Percentiles rank a stretch among this genome's conserved stretches.
These are phyloP conservation scores for Sapajus apella DNA, from an alignment of 2,113 vertebrate genomes.

Conservation along the genomic window DNA sequence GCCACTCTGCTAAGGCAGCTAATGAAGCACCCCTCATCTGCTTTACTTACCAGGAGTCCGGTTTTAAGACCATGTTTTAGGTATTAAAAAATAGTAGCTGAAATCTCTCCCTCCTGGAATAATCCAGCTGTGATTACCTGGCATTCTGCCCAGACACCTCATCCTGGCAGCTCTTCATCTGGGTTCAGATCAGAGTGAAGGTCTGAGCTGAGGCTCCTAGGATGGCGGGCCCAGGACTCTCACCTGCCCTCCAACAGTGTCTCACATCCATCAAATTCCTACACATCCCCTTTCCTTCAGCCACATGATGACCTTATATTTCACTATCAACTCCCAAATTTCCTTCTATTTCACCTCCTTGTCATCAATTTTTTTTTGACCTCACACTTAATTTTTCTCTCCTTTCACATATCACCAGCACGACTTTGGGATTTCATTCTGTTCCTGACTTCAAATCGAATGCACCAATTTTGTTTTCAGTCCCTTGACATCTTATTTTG, in stretches of 20 bases:
- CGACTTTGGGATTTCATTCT: not conserved
- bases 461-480: too few relatives aligned
- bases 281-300: not conserved
- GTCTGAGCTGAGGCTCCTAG: not conserved
- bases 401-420: not conserved
- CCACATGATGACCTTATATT: accelerated
- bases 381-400: not conserved
- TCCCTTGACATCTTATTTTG: not conserved
- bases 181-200: not conserved
- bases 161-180: not conserved
- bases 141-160: too few relatives aligned
- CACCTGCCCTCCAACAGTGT: not conserved
- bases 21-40: accelerated
- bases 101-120: too few relatives aligned
- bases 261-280: accelerated
- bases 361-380: not conserved
- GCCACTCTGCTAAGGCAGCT: not conserved
- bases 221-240: not conserved
- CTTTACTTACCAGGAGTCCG: not conserved
- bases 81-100: not conserved
- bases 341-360: not conserved
- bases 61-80: accelerated
- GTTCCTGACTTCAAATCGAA: not conserved
- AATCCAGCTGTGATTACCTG: not conserved
- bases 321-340: not conserved